These are phyloP conservation scores for Phallusia fumigata DNA, from an alignment of 23 tunicate genomes.

Conservation along the genomic window DNA sequence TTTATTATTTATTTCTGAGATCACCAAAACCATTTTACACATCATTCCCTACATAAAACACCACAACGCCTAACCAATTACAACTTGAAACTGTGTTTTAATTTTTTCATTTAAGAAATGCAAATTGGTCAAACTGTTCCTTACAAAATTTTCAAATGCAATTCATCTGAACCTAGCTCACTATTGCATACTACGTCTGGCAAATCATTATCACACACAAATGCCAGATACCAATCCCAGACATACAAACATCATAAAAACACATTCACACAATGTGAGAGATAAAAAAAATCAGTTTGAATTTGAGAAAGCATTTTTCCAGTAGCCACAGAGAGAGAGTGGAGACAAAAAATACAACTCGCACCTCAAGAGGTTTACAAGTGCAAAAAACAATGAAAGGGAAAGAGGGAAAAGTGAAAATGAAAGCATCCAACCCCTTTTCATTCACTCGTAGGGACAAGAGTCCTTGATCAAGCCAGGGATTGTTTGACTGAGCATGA, in stretches of 20 bases:
- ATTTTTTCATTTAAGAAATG: too few relatives aligned
- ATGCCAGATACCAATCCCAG: background rate
- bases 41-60: too few relatives aligned
- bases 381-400: background rate
- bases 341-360: background rate
- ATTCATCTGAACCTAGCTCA: too few relatives aligned
- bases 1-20: too few relatives aligned
- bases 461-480: conserved; percentile 2
- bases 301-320: background rate
- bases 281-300: background rate
- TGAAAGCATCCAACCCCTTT: background rate
- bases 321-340: background rate
- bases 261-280: background rate
- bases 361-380: conserved; percentile 4
- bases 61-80: too few relatives aligned
- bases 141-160: too few relatives aligned
- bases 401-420: too few relatives aligned
- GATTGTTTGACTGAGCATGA: background rate
- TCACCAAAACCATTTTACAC: too few relatives aligned
- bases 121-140: too few relatives aligned
- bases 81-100: too few relatives aligned
- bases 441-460: background rate
- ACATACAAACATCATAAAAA: background rate
- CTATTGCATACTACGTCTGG: background rate
- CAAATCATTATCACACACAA: conserved; percentile 1